Base-by-base conservation (phyloP, 2,888 invertebrate genomes). In the Ophion costatus region DNA sequence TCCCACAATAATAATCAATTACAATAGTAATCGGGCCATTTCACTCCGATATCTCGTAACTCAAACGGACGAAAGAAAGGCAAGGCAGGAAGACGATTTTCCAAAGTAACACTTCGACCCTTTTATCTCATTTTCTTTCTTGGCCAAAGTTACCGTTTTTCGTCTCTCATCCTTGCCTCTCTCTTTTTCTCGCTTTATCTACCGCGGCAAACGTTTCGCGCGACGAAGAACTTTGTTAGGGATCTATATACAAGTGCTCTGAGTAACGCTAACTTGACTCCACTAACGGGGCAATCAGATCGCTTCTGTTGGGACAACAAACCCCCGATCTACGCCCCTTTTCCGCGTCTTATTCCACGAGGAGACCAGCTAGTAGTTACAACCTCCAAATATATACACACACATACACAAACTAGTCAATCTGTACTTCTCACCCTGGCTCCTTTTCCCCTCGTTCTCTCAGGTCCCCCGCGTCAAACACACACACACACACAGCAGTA, bases 221-320 rank as follows among this genome's bases (percentile, higher is more conserved):
- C 42, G 24, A 61, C 61, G 17, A 57, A 71, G 73, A 70, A 70
- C 77, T 86, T 57, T 33, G 59, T 42, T 56, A 29, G 51, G 24
- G 17, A 7, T 29, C 70, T 45, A 59, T 64, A 87, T 86, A 80
- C 86, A 88, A 86, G 88, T 90, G 90, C 87, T 91, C 88, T 85
- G 89, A 90, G 91, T 89, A 90, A 89, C 88, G 89, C 90, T 91
- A 92, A 92, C 90, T 92, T 88, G 88, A 88, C 89, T 90, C 87
- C 89, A 80, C 91, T 92, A 92, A 92, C 92, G 90, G 91, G 80
- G 91, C 93, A 93, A 93, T 93, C 93, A 92, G 92, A 93, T 93
- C 91, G 91, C 90, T 90, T 90, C 89, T 92, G 92, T 92, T 92
- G 91, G 92, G 91, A 91, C 92, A 92, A 91, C 92, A 92, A 90